Conservation (phyloP, 2,888 invertebrate species). For the Nysson spinosus region DNA sequence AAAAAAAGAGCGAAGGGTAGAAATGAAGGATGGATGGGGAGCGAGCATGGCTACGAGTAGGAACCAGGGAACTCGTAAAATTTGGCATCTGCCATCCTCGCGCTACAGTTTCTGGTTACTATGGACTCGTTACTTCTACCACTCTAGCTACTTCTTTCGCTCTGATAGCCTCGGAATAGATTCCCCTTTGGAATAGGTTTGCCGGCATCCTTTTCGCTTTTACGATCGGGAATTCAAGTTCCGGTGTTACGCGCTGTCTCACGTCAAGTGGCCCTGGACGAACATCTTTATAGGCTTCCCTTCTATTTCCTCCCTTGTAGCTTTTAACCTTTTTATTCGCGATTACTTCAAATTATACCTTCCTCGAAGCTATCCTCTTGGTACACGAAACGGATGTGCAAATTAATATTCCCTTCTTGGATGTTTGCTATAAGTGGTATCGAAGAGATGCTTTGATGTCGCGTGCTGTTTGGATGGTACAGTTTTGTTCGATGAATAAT, state of each 20-base stretch:
- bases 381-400: too few relatives aligned
- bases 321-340: neutral
- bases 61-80: slow-evolving; percentile 57
- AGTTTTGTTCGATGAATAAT: too few relatives aligned
- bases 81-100: slow-evolving; percentile 59
- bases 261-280: slow-evolving; percentile 65
- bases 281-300: slow-evolving; percentile 64
- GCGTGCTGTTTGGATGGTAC: too few relatives aligned
- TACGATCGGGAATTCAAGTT: slow-evolving; percentile 57
- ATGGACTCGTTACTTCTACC: slow-evolving; percentile 11
- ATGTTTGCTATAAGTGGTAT: too few relatives aligned
- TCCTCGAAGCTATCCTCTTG: too few relatives aligned
- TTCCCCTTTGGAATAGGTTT: slow-evolving; percentile 49
- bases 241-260: slow-evolving; percentile 66
- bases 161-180: slow-evolving; percentile 60
- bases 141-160: slow-evolving; percentile 45
- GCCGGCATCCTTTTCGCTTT: slow-evolving; percentile 39
- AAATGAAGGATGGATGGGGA: slow-evolving; percentile 1
- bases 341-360: neutral
- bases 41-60: slow-evolving; percentile 8
- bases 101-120: slow-evolving; percentile 17
- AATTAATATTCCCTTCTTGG: neutral
- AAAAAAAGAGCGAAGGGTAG: slow-evolving; percentile 20
- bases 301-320: slow-evolving; percentile 11
- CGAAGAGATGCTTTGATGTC: too few relatives aligned